Percentiles rank a stretch among this genome's conserved stretches.
Conservation (phyloP, 2,113 vertebrate species). For the Stegastes partitus region DNA sequence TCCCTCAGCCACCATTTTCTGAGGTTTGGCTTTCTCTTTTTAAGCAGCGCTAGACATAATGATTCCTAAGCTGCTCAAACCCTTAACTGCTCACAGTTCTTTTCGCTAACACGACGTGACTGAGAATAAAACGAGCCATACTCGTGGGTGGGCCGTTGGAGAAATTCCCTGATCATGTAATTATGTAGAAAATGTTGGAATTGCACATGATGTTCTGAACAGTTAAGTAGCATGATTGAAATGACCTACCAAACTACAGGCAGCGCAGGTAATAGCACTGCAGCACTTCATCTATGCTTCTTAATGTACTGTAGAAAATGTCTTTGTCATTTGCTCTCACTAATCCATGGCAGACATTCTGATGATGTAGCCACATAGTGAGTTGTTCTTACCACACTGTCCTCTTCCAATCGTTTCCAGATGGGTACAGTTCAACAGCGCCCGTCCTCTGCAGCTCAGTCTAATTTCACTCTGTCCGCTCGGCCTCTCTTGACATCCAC, state of each 20-base stretch:
- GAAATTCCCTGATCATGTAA: slow-evolving; percentile 6
- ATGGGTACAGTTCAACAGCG: slow-evolving; percentile 38
- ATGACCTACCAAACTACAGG: slow-evolving; percentile 19
- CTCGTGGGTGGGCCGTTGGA: background rate
- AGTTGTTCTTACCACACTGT: slow-evolving; percentile 23
- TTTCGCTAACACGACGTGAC: background rate
- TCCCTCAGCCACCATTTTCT: slow-evolving; percentile 1
- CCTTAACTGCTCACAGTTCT: background rate
- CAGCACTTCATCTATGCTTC: slow-evolving; percentile 25
- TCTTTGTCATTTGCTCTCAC: slow-evolving; percentile 29
- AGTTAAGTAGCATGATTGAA: slow-evolving; percentile 38
- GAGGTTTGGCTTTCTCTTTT: background rate
- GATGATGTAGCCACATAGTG: slow-evolving; percentile 43
- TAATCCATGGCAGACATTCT: slow-evolving; percentile 22
- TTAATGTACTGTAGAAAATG: slow-evolving; percentile 26
- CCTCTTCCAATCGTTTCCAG: slow-evolving; percentile 34
- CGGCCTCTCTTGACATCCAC: slow-evolving; percentile 73
- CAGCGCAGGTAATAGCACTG: slow-evolving; percentile 17
- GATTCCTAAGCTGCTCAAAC: background rate
- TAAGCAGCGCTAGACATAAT: background rate
- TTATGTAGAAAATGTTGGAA: slow-evolving; percentile 30
- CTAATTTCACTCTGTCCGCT: slow-evolving; percentile 37
- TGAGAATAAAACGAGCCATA: background rate
- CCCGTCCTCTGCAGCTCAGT: slow-evolving; percentile 22
- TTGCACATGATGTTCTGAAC: slow-evolving; percentile 15